These are phyloP conservation scores for Gymnobelideus leadbeateri DNA, from an alignment of 2,113 vertebrate species.

Conservation along the genomic window DNA sequence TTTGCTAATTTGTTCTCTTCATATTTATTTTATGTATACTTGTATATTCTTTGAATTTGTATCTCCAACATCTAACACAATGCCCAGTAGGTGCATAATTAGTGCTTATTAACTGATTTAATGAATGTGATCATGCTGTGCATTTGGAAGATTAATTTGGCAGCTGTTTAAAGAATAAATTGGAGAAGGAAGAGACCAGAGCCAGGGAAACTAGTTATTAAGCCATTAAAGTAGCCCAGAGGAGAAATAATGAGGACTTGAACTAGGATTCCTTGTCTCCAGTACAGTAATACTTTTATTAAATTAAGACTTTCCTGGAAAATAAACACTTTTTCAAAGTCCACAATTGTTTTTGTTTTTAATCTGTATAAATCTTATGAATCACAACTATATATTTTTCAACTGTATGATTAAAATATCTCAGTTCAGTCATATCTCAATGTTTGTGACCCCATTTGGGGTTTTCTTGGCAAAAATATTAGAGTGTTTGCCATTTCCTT, in stretches of 20 bases:
- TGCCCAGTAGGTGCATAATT: not conserved
- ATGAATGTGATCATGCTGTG: not conserved
- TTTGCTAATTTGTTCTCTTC: not conserved
- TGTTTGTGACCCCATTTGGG: not conserved
- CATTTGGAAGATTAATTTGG: not conserved
- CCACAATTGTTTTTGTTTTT: not conserved
- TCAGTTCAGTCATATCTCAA: not conserved
- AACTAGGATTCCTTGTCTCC: not conserved
- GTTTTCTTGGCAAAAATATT: not conserved
- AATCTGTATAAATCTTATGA: not conserved
- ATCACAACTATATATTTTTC: not conserved
- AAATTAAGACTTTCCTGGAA: not conserved
- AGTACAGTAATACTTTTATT: not conserved
- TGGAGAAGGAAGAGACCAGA: not conserved
- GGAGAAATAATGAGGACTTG: not conserved
- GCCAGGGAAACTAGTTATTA: not conserved
- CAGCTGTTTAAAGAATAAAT: not conserved
- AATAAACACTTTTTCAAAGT: not conserved
- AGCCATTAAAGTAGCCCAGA: not conserved
- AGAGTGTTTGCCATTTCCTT: not conserved
- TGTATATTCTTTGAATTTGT: not conserved
- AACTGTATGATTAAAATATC: not conserved
- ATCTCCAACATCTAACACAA: not conserved
- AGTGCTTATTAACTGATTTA: not conserved
- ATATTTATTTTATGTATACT: not conserved